phyloP scores from a whole-genome alignment of 2,888 invertebrate genomes.

The Microplitis manilae region DNA sequence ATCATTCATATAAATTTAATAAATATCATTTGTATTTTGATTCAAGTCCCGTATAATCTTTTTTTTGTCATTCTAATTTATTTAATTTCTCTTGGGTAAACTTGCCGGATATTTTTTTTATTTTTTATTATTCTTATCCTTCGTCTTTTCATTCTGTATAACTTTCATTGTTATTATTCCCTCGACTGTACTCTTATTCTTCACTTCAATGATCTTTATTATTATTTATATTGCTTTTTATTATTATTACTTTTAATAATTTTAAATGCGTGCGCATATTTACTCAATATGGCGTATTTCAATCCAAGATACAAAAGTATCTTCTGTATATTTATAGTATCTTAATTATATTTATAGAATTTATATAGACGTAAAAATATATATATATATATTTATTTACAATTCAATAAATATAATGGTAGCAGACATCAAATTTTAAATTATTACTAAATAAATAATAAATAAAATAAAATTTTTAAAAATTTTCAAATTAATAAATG shows the following conservation, averaged over 20 bases:
- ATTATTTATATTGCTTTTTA: background rate
- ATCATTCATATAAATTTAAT: background rate
- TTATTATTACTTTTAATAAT: constrained; percentile 21
- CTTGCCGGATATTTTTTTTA: background rate
- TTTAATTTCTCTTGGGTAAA: background rate
- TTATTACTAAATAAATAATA: too few relatives aligned
- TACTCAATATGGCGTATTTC: constrained; percentile 26
- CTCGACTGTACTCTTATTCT: constrained; percentile 24
- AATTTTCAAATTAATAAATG: too few relatives aligned
- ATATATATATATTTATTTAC: background rate
- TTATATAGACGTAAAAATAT: background rate
- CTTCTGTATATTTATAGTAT: background rate
- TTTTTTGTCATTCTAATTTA: constrained; percentile 6
- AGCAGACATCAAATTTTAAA: too few relatives aligned
- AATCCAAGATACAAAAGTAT: constrained; percentile 22
- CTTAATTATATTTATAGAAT: constrained; percentile 14
- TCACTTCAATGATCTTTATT: constrained; percentile 23
- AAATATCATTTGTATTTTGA: background rate
- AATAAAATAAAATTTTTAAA: too few relatives aligned
- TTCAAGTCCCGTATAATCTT: background rate
- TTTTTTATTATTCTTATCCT: constrained; percentile 5
- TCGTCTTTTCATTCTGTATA: background rate
- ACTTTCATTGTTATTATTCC: constrained; percentile 18
- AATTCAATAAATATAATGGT: background rate
- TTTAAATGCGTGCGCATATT: constrained; percentile 24